Base-by-base conservation (phyloP, 2,113 vertebrate species). In the Drymodes brunneopygia region DNA sequence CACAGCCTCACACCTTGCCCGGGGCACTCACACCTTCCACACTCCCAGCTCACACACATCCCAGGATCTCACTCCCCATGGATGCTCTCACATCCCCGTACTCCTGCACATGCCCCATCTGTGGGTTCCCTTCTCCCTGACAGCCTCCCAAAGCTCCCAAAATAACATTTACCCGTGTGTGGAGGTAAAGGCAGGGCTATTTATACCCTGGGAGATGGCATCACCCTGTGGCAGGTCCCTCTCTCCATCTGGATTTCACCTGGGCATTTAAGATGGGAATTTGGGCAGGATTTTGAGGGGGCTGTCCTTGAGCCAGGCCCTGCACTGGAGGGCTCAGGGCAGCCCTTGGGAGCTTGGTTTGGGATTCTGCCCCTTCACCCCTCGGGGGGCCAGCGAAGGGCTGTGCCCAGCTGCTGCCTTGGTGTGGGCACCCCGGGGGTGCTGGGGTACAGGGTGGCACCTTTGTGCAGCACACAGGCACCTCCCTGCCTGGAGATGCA, bases 371-470 rank as follows among this genome's bases (percentile, higher is more conserved):
- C 17, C 58, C 38, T 57, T 28, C 21, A 29, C 8, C 27, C 36
- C 33, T 10, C 1, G 0, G 21, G 31, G 18, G 9, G 6, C 2
- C 0, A 4, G 23, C 3, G 6, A 15, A 12, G 17, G 17, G n/a
- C 28, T 53, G 27, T 66, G 10, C 33, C 40, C 0, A 0, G 42
- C 51, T 48, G n/a, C 11, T 8, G 5, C 29, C 12, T 20, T 12
- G 38, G 15, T 27, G 45, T 25, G 33, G 21, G 50, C 14, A 20
- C 38, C 33, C 20, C 7, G 0, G 11, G 36, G 15, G 25, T 13
- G 23, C 5, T 11, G 6, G 18, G 42, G 25, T 6, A 21, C 29
- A 9, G 44, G 47, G 3, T 18, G 23, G 3, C 18, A 54, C 17
- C 14, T 61, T 22, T 10, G 51, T 25, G 44, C 12, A 7, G 35